A percentile compares a stretch with the other conserved stretches of the same genome.
phyloP scores from a whole-genome alignment of 2,888 invertebrate species.

The Drosophila basisetae region DNA sequence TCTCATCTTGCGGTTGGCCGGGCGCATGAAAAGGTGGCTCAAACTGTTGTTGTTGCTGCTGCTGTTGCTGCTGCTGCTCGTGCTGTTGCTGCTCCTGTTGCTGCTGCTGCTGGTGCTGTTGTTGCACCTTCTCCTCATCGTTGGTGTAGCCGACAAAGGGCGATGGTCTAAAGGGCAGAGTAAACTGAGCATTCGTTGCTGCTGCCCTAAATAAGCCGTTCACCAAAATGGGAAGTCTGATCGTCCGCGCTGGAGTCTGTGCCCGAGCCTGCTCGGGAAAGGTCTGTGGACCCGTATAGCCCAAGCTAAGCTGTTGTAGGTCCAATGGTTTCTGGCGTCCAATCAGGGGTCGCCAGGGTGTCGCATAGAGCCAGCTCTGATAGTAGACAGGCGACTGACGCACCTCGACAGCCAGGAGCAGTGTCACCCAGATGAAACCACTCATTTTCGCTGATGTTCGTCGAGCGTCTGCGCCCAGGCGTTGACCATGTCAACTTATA shows the following conservation, averaged over 20 bases:
- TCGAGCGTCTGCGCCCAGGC: slow-evolving; percentile 23
- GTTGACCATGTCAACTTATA: slow-evolving; percentile 37
- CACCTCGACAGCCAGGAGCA: slow-evolving; percentile 21
- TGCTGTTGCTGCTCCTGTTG: slow-evolving; percentile 1
- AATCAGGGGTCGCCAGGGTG: slow-evolving; percentile 60
- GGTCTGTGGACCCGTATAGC: slow-evolving; percentile 62
- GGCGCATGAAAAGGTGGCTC: slow-evolving; percentile 50
- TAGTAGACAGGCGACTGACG: slow-evolving; percentile 25
- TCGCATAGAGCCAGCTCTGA: slow-evolving; percentile 49
- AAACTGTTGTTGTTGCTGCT: not conserved
- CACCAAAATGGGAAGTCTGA: slow-evolving; percentile 40
- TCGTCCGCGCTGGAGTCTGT: not conserved
- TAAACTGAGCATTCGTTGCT: slow-evolving; percentile 36
- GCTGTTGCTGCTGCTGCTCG: not conserved
- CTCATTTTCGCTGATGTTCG: slow-evolving; percentile 22
- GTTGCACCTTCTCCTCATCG: slow-evolving; percentile 28
- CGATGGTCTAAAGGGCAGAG: slow-evolving; percentile 72
- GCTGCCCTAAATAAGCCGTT: slow-evolving; percentile 35
- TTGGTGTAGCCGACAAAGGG: slow-evolving; percentile 70
- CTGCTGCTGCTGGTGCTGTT: slow-evolving; percentile 2
- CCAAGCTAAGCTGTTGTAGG: slow-evolving; percentile 47
- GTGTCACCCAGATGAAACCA: slow-evolving; percentile 3
- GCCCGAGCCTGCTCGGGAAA: slow-evolving; percentile 39
- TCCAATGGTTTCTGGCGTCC: slow-evolving; percentile 18
- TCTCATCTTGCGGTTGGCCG: slow-evolving; percentile 33